Percentiles rank a stretch among this genome's conserved stretches.
These are phyloP conservation scores for Sinocyclocheilus anophthalmus DNA, from an alignment of 2,113 vertebrate genomes.

Conservation along the genomic window DNA sequence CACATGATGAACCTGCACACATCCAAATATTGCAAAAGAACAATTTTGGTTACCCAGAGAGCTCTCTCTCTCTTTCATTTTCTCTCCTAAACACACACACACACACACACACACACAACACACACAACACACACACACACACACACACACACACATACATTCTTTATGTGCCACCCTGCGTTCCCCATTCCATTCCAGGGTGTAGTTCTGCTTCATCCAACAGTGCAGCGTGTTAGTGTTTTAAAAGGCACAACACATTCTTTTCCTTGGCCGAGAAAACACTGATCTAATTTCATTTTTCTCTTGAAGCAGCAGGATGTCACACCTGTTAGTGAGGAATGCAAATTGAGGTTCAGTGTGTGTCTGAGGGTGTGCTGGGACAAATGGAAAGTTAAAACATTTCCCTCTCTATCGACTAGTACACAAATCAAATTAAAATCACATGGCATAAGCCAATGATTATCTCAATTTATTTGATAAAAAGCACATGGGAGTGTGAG, in stretches of 20 bases:
- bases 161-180: conserved; percentile 1
- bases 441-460: not conserved
- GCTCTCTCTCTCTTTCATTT: not conserved
- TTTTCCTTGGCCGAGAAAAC: conserved; percentile 25
- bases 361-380: conserved; percentile 31
- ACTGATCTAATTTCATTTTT: conserved; percentile 24
- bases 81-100: too few species aligned
- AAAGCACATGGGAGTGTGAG: not conserved
- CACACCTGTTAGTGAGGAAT: conserved; percentile 36
- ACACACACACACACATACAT: not conserved
- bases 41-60: not conserved
- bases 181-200: conserved; percentile 36
- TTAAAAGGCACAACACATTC: not conserved
- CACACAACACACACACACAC: not conserved
- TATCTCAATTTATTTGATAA: conserved; percentile 9
- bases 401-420: conserved; percentile 57
- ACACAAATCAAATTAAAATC: conserved; percentile 70
- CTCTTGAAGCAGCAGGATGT: not conserved
- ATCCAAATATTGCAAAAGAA: not conserved
- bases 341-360: conserved; percentile 18
- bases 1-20: not conserved
- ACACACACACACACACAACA: not conserved
- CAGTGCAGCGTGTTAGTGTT: not conserved
- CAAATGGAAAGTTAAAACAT: conserved; percentile 63
- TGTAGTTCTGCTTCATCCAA: conserved; percentile 21